Percentiles rank a stretch among this genome's conserved stretches.
Conservation (phyloP, 2,113 vertebrate genomes). For the Aphyosemion australe region DNA sequence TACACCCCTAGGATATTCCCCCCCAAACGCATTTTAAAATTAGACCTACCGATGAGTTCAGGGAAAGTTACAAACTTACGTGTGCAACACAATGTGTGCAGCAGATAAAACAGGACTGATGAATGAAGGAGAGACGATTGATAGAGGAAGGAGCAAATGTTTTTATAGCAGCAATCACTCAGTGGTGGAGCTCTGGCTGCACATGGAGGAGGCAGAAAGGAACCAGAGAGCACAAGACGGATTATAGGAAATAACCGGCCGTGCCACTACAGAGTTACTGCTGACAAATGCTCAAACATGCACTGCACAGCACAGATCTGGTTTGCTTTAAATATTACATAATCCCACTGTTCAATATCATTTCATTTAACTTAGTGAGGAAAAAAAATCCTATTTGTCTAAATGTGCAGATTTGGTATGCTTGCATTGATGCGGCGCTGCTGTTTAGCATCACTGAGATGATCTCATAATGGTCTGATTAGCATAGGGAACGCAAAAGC, state of each 20-base stretch:
- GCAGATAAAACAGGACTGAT: slow-evolving; percentile 1
- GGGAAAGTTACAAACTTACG: no score
- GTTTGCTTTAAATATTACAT: neutral
- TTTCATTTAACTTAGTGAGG: neutral
- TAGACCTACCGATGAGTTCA: no score
- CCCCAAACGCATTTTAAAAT: no score
- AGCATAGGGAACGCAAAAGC: slow-evolving; percentile 19
- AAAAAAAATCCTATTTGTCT: slow-evolving; percentile 3
- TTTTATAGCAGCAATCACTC: slow-evolving; percentile 57
- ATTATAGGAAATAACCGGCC: slow-evolving; percentile 53
- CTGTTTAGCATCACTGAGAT: slow-evolving; percentile 8
- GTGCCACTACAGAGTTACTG: slow-evolving; percentile 36
- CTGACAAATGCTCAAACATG: slow-evolving; percentile 29
- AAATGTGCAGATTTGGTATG: slow-evolving; percentile 4
- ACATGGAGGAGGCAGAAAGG: slow-evolving; percentile 19
- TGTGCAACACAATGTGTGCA: neutral
- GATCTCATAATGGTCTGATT: slow-evolving; percentile 25
- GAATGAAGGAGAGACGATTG: slow-evolving; percentile 1
- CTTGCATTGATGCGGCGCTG: slow-evolving; percentile 2
- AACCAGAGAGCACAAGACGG: slow-evolving; percentile 46
- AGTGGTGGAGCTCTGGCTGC: slow-evolving; percentile 23
- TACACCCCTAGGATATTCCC: no score
- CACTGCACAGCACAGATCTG: neutral
- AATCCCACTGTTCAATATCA: neutral
- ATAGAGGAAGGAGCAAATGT: slow-evolving; percentile 3